These are phyloP conservation scores for Emys orbicularis DNA, from an alignment of 2,797 vertebrate species.

Conservation along the genomic window DNA sequence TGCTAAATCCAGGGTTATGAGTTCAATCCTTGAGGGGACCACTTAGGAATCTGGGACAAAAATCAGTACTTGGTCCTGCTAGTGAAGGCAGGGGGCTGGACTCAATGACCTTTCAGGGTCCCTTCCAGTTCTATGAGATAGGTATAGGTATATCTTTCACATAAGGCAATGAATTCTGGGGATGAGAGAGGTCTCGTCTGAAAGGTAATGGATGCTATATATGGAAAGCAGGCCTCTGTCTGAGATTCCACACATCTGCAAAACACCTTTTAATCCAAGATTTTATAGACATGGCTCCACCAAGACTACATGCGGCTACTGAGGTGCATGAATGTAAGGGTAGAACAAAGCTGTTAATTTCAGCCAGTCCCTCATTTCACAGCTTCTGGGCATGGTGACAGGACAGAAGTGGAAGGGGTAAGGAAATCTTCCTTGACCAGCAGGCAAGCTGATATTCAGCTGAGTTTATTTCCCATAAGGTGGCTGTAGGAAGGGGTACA, in stretches of 20 bases:
- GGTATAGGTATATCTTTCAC: no score
- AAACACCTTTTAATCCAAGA: not conserved
- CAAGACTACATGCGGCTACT: not conserved
- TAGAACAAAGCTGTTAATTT: not conserved
- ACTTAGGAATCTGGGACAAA: no score
- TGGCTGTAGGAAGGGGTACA: not conserved
- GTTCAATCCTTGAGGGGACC: no score
- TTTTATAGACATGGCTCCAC: not conserved
- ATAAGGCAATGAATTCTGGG: not conserved
- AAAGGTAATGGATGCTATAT: not conserved
- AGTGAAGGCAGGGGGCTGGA: no score
- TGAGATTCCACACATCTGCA: not conserved
- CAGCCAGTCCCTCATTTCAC: not conserved
- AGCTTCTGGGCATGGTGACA: not conserved
- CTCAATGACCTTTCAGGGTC: no score
- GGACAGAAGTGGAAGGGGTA: not conserved
- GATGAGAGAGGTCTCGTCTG: not conserved
- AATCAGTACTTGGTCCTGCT: no score
- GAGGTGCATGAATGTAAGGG: not conserved
- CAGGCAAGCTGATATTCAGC: not conserved
- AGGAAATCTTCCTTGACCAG: not conserved
- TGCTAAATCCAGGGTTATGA: no score
- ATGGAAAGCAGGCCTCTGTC: not conserved
- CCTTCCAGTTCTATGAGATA: no score
- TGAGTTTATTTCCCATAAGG: not conserved